phyloP scores from a whole-genome alignment of 2,797 vertebrate genomes.

The Silurus aristotelis region DNA sequence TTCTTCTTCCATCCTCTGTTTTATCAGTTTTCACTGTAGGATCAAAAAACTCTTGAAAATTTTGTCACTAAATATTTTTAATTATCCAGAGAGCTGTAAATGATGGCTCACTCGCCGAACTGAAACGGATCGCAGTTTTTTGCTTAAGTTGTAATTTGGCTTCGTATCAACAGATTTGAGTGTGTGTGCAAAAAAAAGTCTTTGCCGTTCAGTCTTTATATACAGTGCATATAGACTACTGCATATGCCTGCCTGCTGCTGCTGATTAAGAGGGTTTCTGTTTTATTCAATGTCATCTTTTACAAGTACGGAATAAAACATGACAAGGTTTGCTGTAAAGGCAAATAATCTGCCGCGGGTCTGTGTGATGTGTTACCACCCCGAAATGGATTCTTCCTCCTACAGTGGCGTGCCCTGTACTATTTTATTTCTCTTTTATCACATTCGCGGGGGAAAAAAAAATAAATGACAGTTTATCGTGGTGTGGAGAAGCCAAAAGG shows the following conservation, averaged over 20 bases:
- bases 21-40: not conserved
- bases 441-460: not conserved
- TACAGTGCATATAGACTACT: not conserved
- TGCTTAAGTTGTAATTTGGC: not conserved
- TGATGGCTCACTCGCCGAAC: slow-evolving; percentile 9
- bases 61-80: slow-evolving; percentile 10
- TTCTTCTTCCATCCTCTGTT: slow-evolving; percentile 2
- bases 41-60: not conserved
- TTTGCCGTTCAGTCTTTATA: not conserved
- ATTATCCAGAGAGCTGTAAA: slow-evolving; percentile 8
- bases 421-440: not conserved
- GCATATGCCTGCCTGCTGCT: slow-evolving; percentile 10
- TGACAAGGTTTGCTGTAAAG: not conserved
- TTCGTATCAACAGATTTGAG: slow-evolving; percentile 4
- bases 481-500: not conserved
- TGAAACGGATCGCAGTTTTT: slow-evolving; percentile 13
- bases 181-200: not conserved
- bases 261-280: not conserved
- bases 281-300: not conserved
- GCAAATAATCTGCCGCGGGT: not conserved
- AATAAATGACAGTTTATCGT: not conserved
- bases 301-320: not conserved
- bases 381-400: not conserved
- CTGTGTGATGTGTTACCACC: not conserved
- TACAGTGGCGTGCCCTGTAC: not conserved